These are phyloP conservation scores for Ostrea denselamellosa DNA, from an alignment of 1,140 invertebrate genomes.

Conservation along the genomic window DNA sequence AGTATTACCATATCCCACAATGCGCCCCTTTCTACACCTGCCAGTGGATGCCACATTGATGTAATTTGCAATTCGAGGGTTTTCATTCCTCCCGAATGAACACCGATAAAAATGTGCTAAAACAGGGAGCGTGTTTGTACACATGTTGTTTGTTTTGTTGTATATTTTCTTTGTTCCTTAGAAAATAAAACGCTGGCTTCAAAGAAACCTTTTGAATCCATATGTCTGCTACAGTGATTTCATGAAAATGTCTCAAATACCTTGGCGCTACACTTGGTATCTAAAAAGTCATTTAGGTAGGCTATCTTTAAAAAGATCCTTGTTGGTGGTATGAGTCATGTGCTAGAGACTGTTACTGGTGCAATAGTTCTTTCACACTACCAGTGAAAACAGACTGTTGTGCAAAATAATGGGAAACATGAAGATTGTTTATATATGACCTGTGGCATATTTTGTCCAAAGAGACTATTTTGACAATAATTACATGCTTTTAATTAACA, in stretches of 20 bases:
- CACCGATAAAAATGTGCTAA: neutral
- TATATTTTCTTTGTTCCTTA: too few relatives aligned
- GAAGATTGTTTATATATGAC: neutral
- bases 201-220: too few relatives aligned
- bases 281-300: too few relatives aligned
- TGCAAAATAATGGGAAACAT: neutral
- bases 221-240: too few relatives aligned
- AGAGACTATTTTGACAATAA: neutral
- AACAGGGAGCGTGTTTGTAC: neutral
- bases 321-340: too few relatives aligned
- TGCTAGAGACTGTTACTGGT: too few relatives aligned
- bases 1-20: neutral
- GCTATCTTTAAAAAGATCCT: too few relatives aligned
- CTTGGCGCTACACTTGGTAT: too few relatives aligned
- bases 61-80: neutral
- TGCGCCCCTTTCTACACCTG: neutral
- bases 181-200: too few relatives aligned
- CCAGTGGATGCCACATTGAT: neutral
- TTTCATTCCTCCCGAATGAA: neutral
- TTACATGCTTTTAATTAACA: neutral
- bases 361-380: too few relatives aligned
- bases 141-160: neutral
- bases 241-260: too few relatives aligned
- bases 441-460: conserved; percentile 3
- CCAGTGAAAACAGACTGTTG: too few relatives aligned